Base-by-base conservation (phyloP, 2,888 invertebrate species). In the Eugnorisma glareosa region DNA sequence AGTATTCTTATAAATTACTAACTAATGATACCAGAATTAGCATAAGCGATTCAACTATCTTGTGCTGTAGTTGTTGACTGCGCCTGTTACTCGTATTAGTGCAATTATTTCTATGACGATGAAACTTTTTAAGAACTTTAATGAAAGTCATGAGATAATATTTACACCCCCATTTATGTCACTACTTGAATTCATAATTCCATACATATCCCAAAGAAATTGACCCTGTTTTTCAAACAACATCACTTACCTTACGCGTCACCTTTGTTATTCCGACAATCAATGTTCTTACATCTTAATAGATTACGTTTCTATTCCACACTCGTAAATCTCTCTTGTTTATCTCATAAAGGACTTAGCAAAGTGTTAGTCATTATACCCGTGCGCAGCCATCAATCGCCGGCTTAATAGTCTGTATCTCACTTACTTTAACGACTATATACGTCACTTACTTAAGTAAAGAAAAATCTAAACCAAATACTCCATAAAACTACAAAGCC, bases 401-500 rank as follows among this genome's bases (percentile, higher is more conserved):
- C 85, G 86, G 73, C 80, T 82, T 84, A 90, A 91, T 92, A 94
- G 93, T 94, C 93, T 94, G 92, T 94, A 92, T 91, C 93, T 94
- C 94, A 85, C 81, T 92, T 93, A 93, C 77, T 76, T 85, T 93
- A 93, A 90, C 89, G 91, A 92, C 93, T 93, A 93, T 90, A 89
- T 88, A 86, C 87, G 83, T 86, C 84, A 90, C 91, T 88, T 91
- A 87, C 89, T 86, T 95, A 95, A 91, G 95, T 95, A 85, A 95
- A 94, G 90, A 94, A 94, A 91, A 95, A 96, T 79, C 91, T 90
- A 86, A 94, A 93, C 89, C 91, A 93, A 78, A 91, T 83, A 91
- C 92, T 90, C 92, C 93, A 95, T 92, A 94, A 89, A 59, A 93
- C 85, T 80, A 93, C 83, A 71, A 91, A 84, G 59, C 87, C 89